Evolutionary conservation across 2,113 vertebrate genomes (phyloP), one percentile per base, ranked within the genome.

Genomic region (Carassius auratus): DNA sequence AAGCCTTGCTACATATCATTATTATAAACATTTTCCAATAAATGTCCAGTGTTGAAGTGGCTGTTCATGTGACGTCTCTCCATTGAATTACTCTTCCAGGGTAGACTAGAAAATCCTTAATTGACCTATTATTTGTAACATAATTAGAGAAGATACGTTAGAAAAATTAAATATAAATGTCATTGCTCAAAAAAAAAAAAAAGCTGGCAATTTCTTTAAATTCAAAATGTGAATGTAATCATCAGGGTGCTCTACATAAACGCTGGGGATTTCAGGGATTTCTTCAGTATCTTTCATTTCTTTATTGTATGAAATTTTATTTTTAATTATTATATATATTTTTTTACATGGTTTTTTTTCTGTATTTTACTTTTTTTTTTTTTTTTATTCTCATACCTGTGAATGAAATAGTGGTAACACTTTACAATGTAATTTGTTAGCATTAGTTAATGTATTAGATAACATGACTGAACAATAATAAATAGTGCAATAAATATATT

Each of bases 131-230:
- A 23, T 48, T 13, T 21, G 38, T 5, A 30, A 55, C 59, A 21
- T 12, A 8, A 38, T 61, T 30, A 66, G 10, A 33, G 48, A 38
- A 6, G 33, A 50, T 21, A 8, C 12, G 5, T 36, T 30, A 30
- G 30, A 30, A 30, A 8, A 62, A 62, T 64, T 64, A 68, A 68
- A 68, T 68, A 68, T 68, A 68, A 68, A 68, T 68, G 30, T 15
- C 30, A 26, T 26, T 59, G 7, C 19, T 59, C 2, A 59, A 59
- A 21, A 45, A 61, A 59, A 21, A 45, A 61, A 61, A 61, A 6
- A 15, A 17, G 1, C 2, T 57, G 17, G 17, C 3, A 3, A 21
- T 59, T 59, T 61, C 57, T 9, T 19, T 61, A 21, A 61, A n/a
- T 57, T 59, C 17, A 21, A 21, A 59, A 59, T 59, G 55, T 59